phyloP scores from a whole-genome alignment of 92 coral and sea anemone species.

The Desmophyllum pertusum region DNA sequence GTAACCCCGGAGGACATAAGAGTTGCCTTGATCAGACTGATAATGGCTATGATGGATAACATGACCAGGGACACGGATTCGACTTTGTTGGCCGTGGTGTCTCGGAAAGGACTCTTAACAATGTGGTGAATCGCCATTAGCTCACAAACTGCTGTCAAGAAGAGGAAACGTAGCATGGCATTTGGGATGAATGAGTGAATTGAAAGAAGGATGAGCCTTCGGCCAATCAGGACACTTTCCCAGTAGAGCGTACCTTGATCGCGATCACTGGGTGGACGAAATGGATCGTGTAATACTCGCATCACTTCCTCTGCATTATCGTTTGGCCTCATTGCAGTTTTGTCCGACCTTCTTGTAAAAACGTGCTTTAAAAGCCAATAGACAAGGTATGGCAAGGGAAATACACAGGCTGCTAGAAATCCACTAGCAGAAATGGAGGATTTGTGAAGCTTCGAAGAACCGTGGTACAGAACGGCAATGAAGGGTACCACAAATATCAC shows the following conservation, averaged over 20 bases:
- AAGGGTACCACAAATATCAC: conserved; percentile 54
- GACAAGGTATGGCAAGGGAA: conserved; percentile 48
- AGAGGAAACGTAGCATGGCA: conserved; percentile 61
- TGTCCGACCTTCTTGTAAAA: background rate
- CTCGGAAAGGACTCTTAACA: conserved; percentile 50
- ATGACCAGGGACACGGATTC: conserved; percentile 48
- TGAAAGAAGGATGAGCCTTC: conserved; percentile 67
- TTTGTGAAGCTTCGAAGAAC: conserved; percentile 48
- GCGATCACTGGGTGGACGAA: conserved; percentile 39
- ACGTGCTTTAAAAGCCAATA: conserved; percentile 34
- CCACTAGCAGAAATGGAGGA: conserved; percentile 31
- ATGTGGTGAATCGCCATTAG: conserved; percentile 61
- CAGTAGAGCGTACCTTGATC: conserved; percentile 62
- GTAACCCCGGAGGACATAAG: conserved; percentile 53
- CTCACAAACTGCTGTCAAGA: conserved; percentile 48
- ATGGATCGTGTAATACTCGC: conserved; percentile 56
- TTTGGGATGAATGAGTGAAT: conserved; percentile 50
- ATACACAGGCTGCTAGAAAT: conserved; percentile 47
- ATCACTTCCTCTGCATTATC: conserved; percentile 7
- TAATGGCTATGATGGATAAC: conserved; percentile 57
- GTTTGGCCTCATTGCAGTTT: background rate
- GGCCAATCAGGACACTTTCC: conserved; percentile 75
- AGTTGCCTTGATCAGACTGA: conserved; percentile 62
- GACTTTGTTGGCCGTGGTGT: conserved; percentile 55
- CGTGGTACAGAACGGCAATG: conserved; percentile 47